Percentiles rank a stretch among this genome's conserved stretches.
Conservation (phyloP, 2,113 vertebrate genomes). For the Otus sunia region DNA sequence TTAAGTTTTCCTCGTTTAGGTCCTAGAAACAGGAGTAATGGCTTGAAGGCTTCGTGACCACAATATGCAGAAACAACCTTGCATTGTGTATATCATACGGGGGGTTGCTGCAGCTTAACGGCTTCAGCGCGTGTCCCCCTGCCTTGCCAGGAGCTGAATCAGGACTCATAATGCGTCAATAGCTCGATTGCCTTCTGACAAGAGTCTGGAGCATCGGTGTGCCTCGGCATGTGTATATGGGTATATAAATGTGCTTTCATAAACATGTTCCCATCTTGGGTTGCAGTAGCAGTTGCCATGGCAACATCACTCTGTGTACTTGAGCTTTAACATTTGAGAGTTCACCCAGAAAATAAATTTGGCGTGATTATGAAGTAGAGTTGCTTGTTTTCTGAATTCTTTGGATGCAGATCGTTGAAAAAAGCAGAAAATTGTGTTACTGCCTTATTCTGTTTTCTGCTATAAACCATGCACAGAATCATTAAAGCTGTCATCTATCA, state of each 20-base stretch:
- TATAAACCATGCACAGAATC: constrained; percentile 11
- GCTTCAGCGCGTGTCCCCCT: neutral
- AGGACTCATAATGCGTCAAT: accelerated
- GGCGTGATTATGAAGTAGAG: constrained; percentile 24
- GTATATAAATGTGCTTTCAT: neutral
- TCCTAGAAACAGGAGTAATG: neutral
- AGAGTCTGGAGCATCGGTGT: neutral
- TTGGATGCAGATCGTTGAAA: neutral
- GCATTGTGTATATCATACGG: accelerated
- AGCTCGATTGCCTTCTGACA: neutral
- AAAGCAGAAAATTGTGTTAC: neutral
- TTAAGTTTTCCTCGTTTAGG: neutral
- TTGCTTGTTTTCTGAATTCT: constrained; percentile 43
- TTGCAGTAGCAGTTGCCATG: constrained; percentile 7
- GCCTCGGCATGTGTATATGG: neutral
- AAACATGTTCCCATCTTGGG: neutral
- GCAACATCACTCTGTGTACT: constrained; percentile 40
- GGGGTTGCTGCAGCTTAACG: neutral
- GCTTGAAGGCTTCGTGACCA: neutral
- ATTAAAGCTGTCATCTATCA: constrained; percentile 46
- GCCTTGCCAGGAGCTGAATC: neutral
- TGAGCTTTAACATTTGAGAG: constrained; percentile 45
- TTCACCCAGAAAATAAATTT: constrained; percentile 65
- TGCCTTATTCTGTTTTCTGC: neutral
- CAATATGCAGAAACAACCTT: neutral